Percentiles rank a stretch among this genome's conserved stretches.
Conservation (phyloP, 2,888 invertebrate species). For the Aspidiotus destructor region DNA sequence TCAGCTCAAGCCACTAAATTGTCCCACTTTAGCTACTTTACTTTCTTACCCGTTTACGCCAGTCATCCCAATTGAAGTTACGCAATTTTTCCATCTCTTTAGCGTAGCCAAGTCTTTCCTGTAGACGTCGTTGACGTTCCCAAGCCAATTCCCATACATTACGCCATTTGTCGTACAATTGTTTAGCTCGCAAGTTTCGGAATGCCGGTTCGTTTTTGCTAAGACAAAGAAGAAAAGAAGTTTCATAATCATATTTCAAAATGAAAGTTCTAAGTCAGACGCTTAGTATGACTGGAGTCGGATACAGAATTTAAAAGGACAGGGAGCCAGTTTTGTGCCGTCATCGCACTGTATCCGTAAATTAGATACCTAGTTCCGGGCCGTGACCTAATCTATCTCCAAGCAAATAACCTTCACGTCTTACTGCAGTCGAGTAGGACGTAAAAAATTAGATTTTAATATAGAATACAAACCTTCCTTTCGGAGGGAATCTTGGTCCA, state of each 20-base stretch:
- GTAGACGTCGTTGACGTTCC: constrained; percentile 88
- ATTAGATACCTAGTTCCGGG: too few species aligned
- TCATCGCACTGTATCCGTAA: constrained; percentile 11
- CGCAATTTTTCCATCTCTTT: constrained; percentile 91
- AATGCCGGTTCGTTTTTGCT: constrained; percentile 78
- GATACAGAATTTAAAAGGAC: too few species aligned
- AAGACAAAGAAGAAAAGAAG: constrained; percentile 42
- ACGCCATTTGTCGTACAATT: constrained; percentile 95
- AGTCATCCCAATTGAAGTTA: constrained; percentile 99
- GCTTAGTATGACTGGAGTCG: too few species aligned
- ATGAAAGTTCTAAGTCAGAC: too few species aligned
- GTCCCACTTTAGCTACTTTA: neutral
- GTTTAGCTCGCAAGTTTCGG: constrained; percentile 77
- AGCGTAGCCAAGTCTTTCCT: constrained; percentile 84
- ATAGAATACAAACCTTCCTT: constrained; percentile 54
- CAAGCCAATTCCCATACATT: constrained; percentile 94
- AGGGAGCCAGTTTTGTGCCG: too few species aligned
- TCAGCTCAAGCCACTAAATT: too few species aligned
- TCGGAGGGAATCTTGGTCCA: constrained; percentile 79
- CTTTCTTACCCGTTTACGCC: constrained; percentile 74
- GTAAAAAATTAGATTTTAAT: too few species aligned
- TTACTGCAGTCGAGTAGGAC: too few species aligned
- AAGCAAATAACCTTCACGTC: too few species aligned
- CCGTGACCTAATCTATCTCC: too few species aligned
- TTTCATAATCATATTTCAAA: neutral